Conservation (phyloP, 1,140 invertebrate species). For the Phenacoccus solenopsis region DNA sequence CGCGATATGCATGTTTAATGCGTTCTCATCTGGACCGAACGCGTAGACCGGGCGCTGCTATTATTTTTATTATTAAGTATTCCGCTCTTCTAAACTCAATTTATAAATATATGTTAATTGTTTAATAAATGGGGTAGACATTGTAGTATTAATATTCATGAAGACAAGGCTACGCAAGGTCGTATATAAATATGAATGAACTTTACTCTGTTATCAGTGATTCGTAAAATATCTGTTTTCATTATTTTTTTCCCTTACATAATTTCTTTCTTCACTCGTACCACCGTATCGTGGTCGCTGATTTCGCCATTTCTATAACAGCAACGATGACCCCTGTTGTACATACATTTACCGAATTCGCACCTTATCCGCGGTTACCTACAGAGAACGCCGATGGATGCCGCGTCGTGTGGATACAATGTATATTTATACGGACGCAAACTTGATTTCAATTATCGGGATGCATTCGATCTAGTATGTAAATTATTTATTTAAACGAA, state of each 20-base stretch:
- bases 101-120: constrained; percentile 4
- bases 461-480: background rate
- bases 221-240: background rate
- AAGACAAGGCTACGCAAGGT: constrained; percentile 1
- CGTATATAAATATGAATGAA: constrained; percentile 3
- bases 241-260: no score
- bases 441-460: background rate
- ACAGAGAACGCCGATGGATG: no score
- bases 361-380: no score
- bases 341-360: no score
- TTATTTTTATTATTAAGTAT: background rate
- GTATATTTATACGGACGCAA: background rate
- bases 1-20: background rate
- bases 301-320: no score
- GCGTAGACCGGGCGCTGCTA: background rate
- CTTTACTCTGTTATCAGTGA: background rate
- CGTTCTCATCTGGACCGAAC: background rate
- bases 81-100: background rate
- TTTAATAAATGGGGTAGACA: constrained; percentile 2
- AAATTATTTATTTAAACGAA: background rate
- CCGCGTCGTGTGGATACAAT: background rate
- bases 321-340: no score
- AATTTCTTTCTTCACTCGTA: no score
- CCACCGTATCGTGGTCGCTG: no score
- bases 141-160: background rate